These are phyloP conservation scores for Microtus ochrogaster DNA, from an alignment of 2,113 vertebrate species.

Conservation along the genomic window DNA sequence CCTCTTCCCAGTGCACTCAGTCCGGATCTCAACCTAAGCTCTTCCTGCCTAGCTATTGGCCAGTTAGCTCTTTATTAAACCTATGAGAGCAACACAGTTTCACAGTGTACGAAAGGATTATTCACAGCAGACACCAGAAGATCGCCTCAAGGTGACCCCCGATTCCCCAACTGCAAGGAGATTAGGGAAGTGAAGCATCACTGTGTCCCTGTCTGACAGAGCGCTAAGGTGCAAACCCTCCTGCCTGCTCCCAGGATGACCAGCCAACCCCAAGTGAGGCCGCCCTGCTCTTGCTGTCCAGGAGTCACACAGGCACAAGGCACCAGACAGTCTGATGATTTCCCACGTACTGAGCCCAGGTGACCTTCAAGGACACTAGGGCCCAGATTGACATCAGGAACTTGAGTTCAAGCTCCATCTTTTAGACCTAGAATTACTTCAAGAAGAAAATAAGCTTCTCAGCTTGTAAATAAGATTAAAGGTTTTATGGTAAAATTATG, in stretches of 20 bases:
- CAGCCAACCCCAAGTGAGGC: not conserved
- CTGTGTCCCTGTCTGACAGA: not conserved
- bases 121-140: not conserved
- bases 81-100: not conserved
- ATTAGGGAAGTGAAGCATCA: not conserved
- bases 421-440: conserved; percentile 21
- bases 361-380: conserved; percentile 17
- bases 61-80: not conserved
- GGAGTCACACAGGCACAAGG: not conserved
- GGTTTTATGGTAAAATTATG: conserved; percentile 42
- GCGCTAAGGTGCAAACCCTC: not conserved
- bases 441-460: conserved; percentile 36
- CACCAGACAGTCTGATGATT: not conserved
- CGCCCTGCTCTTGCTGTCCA: not conserved
- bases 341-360: not conserved
- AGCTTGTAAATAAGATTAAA: not conserved
- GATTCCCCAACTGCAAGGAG: conserved; percentile 22
- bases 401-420: not conserved
- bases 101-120: not conserved
- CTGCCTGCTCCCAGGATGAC: not conserved
- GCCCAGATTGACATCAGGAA: conserved; percentile 31
- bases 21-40: not conserved
- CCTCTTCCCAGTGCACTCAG: not conserved
- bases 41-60: not conserved
- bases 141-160: not conserved